A percentile compares a stretch with the other conserved stretches of the same genome.
Conservation (phyloP, 2,888 invertebrate species). For the Invenusta paracnida region DNA sequence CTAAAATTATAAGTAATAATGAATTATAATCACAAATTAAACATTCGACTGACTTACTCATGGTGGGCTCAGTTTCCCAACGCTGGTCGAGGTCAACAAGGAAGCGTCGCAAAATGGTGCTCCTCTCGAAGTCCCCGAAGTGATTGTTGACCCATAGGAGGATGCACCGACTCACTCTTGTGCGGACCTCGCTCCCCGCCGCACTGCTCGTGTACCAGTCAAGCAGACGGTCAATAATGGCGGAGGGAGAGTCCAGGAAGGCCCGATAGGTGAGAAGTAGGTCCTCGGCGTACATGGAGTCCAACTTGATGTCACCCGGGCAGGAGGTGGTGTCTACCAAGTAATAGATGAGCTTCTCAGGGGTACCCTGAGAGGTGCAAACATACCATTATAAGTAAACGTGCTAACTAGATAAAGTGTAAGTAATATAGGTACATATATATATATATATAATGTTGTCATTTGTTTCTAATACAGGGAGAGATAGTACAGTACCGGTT, state of each 20-base stretch:
- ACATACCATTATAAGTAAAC: slow-evolving; percentile 45
- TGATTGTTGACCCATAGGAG: slow-evolving; percentile 65
- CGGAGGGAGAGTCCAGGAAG: slow-evolving; percentile 76
- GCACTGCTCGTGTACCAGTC: no score
- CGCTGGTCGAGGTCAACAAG: slow-evolving; percentile 82
- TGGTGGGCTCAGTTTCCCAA: no score
- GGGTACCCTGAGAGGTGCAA: slow-evolving; percentile 67
- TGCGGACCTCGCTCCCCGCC: neutral
- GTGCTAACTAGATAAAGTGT: no score
- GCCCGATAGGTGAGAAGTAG: slow-evolving; percentile 88
- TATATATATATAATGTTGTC: no score
- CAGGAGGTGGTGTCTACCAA: no score
- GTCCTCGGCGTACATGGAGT: slow-evolving; percentile 69
- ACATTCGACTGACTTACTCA: no score
- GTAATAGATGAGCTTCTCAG: slow-evolving; percentile 82
- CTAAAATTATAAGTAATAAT: no score
- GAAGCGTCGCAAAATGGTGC: slow-evolving; percentile 91
- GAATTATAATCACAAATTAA: no score
- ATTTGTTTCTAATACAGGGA: no score
- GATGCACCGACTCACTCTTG: slow-evolving; percentile 66
- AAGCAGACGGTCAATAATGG: slow-evolving; percentile 49
- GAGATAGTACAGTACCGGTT: no score
- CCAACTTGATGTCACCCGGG: slow-evolving; percentile 78
- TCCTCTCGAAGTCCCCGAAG: slow-evolving; percentile 93
- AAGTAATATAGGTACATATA: no score